These are phyloP conservation scores for Siphonodentalium dalli DNA, from an alignment of 2,888 invertebrate genomes.

Conservation along the genomic window DNA sequence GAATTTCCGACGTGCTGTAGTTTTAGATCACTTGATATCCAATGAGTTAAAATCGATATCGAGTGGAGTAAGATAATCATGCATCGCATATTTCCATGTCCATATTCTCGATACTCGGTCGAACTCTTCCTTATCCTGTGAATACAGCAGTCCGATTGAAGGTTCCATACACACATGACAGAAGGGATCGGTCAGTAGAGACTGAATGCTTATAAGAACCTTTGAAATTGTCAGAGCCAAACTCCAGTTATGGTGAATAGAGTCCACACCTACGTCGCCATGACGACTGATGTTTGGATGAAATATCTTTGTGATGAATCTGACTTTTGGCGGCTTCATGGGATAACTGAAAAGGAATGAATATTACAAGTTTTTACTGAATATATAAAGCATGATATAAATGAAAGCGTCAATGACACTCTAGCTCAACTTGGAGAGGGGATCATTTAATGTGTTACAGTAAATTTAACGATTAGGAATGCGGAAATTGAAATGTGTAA, in stretches of 20 bases:
- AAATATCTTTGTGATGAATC: conserved; percentile 90
- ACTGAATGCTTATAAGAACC: conserved; percentile 65
- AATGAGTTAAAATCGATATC: conserved; percentile 47
- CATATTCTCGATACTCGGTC: conserved; percentile 83
- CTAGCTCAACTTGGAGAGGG: no score
- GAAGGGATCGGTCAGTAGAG: conserved; percentile 76
- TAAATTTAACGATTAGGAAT: no score
- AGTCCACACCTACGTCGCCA: conserved; percentile 94
- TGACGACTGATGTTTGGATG: conserved; percentile 95
- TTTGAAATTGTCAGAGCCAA: conserved; percentile 87
- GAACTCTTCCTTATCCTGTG: conserved; percentile 76
- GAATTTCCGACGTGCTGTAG: no score
- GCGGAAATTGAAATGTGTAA: no score
- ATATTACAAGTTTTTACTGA: neutral
- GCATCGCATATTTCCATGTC: conserved; percentile 84
- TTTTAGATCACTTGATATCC: no score
- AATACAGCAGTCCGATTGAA: conserved; percentile 80
- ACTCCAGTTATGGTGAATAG: conserved; percentile 96
- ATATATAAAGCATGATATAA: neutral
- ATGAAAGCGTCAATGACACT: no score
- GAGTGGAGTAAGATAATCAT: conserved; percentile 55
- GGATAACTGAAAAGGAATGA: conserved; percentile 74
- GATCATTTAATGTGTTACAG: no score
- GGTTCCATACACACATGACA: conserved; percentile 92
- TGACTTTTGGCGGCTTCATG: conserved; percentile 87